phyloP scores from a whole-genome alignment of 2,888 invertebrate genomes.

The Corbicula japonica region DNA sequence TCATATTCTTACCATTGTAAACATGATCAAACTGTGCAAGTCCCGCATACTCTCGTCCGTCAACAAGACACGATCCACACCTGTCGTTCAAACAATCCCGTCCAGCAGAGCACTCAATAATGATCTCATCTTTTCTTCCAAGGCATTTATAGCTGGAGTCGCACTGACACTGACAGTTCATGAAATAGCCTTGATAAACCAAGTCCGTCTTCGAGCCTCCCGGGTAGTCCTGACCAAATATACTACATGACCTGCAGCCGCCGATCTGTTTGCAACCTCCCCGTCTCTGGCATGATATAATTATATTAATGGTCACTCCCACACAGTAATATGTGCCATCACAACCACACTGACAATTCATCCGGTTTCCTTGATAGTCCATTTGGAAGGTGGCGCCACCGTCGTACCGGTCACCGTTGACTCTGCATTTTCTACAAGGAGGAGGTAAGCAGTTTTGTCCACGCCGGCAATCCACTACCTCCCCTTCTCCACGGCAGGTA shows the following conservation, averaged over 20 bases:
- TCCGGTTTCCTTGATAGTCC: slow-evolving; percentile 70
- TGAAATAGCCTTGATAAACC: slow-evolving; percentile 59
- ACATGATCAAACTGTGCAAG: slow-evolving; percentile 41
- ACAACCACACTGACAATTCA: slow-evolving; percentile 78
- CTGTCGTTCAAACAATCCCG: slow-evolving; percentile 50
- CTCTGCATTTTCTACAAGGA: slow-evolving; percentile 52
- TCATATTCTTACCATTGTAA: slow-evolving; percentile 47
- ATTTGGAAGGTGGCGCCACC: slow-evolving; percentile 72
- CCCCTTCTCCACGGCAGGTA: slow-evolving; percentile 73
- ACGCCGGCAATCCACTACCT: slow-evolving; percentile 46
- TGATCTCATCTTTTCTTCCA: slow-evolving; percentile 42
- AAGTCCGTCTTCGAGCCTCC: slow-evolving; percentile 45
- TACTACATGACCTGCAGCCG: slow-evolving; percentile 55
- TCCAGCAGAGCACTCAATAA: slow-evolving; percentile 44
- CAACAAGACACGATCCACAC: slow-evolving; percentile 49
- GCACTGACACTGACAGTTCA: slow-evolving; percentile 59
- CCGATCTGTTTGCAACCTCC: slow-evolving; percentile 53
- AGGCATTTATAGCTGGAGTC: slow-evolving; percentile 59
- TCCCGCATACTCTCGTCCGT: slow-evolving; percentile 54
- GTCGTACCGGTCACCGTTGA: slow-evolving; percentile 53
- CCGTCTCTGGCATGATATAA: slow-evolving; percentile 45
- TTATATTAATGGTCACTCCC: slow-evolving; percentile 37
- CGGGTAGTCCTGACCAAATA: slow-evolving; percentile 47
- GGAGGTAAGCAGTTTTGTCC: slow-evolving; percentile 58
- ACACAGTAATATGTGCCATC: slow-evolving; percentile 69